Evolutionary conservation across 2,113 vertebrate species (phyloP), one percentile per base, ranked within the genome.

Genomic region (Okapia johnstoni): DNA sequence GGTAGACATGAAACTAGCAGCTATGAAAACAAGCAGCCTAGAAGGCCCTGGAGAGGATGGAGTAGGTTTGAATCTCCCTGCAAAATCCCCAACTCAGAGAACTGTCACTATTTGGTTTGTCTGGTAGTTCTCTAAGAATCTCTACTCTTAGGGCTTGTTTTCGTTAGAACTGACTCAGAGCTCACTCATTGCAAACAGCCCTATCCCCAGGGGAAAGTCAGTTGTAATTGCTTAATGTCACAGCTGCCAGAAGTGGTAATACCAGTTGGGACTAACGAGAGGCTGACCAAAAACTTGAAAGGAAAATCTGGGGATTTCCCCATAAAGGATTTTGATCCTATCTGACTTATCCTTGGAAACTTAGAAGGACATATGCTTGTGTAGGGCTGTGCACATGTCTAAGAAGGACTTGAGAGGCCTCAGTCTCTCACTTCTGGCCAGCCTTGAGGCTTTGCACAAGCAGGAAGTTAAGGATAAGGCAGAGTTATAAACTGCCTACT

Each of bases 111-210:
- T 90, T 33, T 90, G n/a, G 26, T 81, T 23, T 89, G 57, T 55
- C 70, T 90, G 81, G 36, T 12, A 86, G 21, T 25, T 83, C 55
- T 70, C 48, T 76, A 30, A 88, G 88, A 92, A 92, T 88, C 46
- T 80, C 10, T 48, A 70, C 19, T 77, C 61, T 70, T n/a, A 50
- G 89, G 50, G n/a, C 16, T 55, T 73, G 36, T 96, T 79, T 96
- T 80, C 50, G 73, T 93, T 96, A 93, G 17, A 73, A 90, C 13
- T 90, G 93, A 94, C 93, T 90, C 52, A 23, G 60, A 58, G 52
- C 23, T 93, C 23, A 85, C 46, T 87, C 25, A 23, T 23, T 19
- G 54, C 48, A 58, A 60, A 84, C 3, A 52, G 36, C 33, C 13
- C 84, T 85, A 57, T 61, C 50, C 40, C 40, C 17, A n/a, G 86